Percentiles rank a stretch among this genome's conserved stretches.
Evolutionary conservation across 2,888 invertebrate genomes (phyloP).

Genomic region (Drosophila multiciliata): DNA sequence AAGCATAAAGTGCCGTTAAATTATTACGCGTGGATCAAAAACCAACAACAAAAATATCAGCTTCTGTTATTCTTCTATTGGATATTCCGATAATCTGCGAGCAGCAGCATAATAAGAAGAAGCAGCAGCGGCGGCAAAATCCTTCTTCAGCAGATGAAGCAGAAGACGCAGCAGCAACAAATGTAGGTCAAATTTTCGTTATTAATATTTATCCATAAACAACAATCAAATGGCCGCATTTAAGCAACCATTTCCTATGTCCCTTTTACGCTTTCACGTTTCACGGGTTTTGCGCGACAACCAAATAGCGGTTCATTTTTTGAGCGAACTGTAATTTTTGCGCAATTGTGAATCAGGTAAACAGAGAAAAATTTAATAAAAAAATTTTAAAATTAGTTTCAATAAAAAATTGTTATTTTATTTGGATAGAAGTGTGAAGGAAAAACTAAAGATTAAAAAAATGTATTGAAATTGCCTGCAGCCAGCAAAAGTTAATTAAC

Average conservation of each 20-base stretch:
- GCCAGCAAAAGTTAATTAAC: background rate
- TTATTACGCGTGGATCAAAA: conserved; percentile 38
- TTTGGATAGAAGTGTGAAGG: background rate
- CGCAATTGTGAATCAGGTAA: background rate
- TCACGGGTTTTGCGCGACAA: conserved; percentile 15
- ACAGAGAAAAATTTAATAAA: background rate
- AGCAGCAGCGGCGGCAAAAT: conserved; percentile 9
- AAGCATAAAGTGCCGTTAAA: conserved; percentile 46
- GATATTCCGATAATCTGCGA: conserved; percentile 1
- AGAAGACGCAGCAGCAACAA: conserved; percentile 33
- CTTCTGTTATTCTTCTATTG: conserved; percentile 6
- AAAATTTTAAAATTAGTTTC: background rate
- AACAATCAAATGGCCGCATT: background rate
- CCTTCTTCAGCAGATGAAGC: conserved; percentile 6
- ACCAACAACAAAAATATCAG: background rate
- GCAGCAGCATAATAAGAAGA: background rate
- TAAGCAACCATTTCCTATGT: conserved; percentile 13
- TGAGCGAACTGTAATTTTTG: background rate
- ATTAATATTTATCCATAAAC: conserved; percentile 24
- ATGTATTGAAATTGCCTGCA: background rate
- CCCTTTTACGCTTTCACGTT: conserved; percentile 33
- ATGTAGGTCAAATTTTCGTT: conserved; percentile 54
- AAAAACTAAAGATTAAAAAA: background rate
- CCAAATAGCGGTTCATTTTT: background rate
- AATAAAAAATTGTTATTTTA: background rate